Percentiles rank a stretch among this genome's conserved stretches.
These are phyloP conservation scores for Enteromius argenteus DNA, from an alignment of 2,797 vertebrate species.

Conservation along the genomic window DNA sequence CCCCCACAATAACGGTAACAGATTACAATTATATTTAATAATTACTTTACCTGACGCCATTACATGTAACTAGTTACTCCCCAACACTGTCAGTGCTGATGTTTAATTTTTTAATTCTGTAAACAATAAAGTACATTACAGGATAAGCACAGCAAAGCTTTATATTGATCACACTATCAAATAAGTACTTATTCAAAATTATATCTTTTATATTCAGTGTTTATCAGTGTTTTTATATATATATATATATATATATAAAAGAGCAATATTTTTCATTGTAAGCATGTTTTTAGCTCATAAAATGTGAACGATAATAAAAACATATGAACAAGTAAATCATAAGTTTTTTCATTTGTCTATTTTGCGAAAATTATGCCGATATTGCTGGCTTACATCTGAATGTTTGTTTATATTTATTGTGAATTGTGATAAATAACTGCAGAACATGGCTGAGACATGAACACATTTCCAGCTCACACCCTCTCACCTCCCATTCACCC, in stretches of 20 bases:
- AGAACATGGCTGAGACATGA: not conserved
- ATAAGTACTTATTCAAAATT: constrained; percentile 58
- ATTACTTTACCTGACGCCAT: too few species aligned
- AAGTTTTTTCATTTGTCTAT: not conserved
- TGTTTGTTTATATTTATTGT: constrained; percentile 19
- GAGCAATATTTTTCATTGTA: constrained; percentile 33
- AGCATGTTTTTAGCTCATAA: constrained; percentile 34
- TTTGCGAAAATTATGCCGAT: not conserved
- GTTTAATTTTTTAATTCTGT: not conserved
- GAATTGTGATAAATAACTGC: not conserved
- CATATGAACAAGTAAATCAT: not conserved
- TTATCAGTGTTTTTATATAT: constrained; percentile 38
- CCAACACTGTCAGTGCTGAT: not conserved
- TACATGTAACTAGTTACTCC: not conserved
- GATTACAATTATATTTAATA: too few species aligned
- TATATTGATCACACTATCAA: constrained; percentile 54
- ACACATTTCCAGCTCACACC: constrained; percentile 7
- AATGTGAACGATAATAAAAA: constrained; percentile 49
- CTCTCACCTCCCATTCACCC: constrained; percentile 5
- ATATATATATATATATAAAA: not conserved
- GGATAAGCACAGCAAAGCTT: not conserved
- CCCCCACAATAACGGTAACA: too few species aligned
- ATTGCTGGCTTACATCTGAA: not conserved
- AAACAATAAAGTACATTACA: not conserved
- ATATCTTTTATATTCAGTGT: constrained; percentile 50